Evolutionary conservation across 2,113 vertebrate species (phyloP).

Genomic region (Pavo muticus): DNA sequence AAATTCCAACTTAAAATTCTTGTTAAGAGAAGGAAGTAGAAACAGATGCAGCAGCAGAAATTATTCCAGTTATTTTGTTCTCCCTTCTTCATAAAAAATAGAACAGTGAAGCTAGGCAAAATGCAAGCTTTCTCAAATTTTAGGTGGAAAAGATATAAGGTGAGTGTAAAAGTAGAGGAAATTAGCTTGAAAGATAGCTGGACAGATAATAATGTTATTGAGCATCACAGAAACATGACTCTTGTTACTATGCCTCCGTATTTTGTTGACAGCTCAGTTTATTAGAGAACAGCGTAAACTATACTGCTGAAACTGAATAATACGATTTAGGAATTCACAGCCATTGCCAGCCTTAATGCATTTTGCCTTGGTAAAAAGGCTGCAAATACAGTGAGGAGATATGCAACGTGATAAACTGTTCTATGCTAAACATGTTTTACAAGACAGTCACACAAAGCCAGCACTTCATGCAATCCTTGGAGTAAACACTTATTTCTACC

Average conservation of each 20-base stretch:
- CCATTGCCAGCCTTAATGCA: background rate
- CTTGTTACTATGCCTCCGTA: background rate
- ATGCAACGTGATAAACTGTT: background rate
- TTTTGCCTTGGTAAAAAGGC: background rate
- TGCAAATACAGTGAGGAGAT: background rate
- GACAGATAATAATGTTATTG: background rate
- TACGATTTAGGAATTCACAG: background rate
- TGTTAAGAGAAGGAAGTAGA: background rate
- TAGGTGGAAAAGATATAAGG: background rate
- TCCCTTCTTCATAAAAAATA: background rate
- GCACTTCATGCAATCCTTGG: background rate
- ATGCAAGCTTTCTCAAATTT: background rate
- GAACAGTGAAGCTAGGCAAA: background rate
- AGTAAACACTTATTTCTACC: background rate
- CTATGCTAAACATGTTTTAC: background rate
- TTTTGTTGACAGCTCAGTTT: conserved; percentile 7
- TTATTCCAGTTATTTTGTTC: background rate
- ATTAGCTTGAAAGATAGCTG: background rate
- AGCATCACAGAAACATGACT: background rate
- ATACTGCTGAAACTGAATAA: background rate
- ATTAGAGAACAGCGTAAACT: background rate
- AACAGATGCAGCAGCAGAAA: background rate
- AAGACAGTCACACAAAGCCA: background rate
- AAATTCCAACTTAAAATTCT: conserved; percentile 1
- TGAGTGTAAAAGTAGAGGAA: background rate